Base-by-base conservation (phyloP, 2,888 invertebrate genomes). In the Aquatica leii region DNA sequence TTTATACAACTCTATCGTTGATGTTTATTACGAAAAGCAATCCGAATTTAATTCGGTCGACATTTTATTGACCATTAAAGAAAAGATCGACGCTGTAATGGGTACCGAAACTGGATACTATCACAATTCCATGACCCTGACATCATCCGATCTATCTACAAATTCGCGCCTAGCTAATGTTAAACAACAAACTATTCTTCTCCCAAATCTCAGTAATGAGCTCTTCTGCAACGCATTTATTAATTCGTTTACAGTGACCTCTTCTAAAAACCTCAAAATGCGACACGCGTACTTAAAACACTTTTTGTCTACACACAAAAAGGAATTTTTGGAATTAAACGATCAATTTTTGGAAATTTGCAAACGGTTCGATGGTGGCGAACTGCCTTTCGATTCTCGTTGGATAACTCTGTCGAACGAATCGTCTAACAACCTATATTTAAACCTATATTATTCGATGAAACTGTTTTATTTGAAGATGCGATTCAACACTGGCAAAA, bases 1-100 rank as follows among this genome's bases (percentile, higher is more conserved):
- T 0, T 80, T 91, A 62, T 70, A 80, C 1, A 84, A 84, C 52
- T 85, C 87, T 61, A 87, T 88, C 68, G 79, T 85, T 0, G 90
- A 91, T 74, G 87, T 91, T 11, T 92, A 91, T 73, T 85, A 76
- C 68, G 4, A 24, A 24, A 2, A 24, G 24, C 78, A 78, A 70
- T 76, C 76, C 5, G 78, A 80, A 57, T 82, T 81, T 68, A 73
- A 75, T 41, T 76, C 74, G 9, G 83, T 78, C 62, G 78, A 82
- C 41, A 82, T 86, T 8, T 74, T 86, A 2, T 82, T 82, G 2
- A 82, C 83, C 66, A 83, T 85, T 69, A 84, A 86, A 72, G 83
- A 84, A 37, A 77, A 82, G 46, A 83, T 78, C 8, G 31, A 43
- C 1, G 8, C n/a, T 2, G 15, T 52, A 1, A 35, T 18, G 3